Evolutionary conservation across 2,113 vertebrate genomes (phyloP).

Genomic region (Actenoides lindsayi): DNA sequence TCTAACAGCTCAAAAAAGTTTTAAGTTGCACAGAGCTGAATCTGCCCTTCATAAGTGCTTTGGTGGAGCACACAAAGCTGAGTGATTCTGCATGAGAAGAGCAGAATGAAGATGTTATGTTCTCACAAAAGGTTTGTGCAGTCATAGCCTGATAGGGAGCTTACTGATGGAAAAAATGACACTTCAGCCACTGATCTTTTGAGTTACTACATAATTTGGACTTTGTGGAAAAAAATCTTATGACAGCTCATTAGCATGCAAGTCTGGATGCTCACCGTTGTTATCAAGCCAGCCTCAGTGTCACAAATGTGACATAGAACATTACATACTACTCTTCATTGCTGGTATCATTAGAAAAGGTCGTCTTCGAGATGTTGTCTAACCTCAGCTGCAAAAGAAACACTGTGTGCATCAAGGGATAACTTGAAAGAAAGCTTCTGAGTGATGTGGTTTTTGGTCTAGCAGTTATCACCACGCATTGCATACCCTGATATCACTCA

Average conservation of each 20-base stretch:
- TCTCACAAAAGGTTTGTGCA: background rate
- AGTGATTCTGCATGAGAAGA: background rate
- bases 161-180: background rate
- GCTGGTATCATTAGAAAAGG: background rate
- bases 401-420: background rate
- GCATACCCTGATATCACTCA: background rate
- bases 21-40: background rate
- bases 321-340: background rate
- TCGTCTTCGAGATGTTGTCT: background rate
- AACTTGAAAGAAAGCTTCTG: background rate
- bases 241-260: background rate
- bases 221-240: background rate
- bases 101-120: background rate
- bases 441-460: background rate
- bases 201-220: background rate
- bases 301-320: background rate
- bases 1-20: background rate
- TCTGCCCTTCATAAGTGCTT: background rate
- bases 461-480: background rate
- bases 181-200: background rate
- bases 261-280: background rate
- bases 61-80: background rate
- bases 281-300: background rate
- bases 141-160: background rate
- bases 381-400: background rate